phyloP scores from a whole-genome alignment of 2,888 invertebrate species.

The Watsonalla binaria region DNA sequence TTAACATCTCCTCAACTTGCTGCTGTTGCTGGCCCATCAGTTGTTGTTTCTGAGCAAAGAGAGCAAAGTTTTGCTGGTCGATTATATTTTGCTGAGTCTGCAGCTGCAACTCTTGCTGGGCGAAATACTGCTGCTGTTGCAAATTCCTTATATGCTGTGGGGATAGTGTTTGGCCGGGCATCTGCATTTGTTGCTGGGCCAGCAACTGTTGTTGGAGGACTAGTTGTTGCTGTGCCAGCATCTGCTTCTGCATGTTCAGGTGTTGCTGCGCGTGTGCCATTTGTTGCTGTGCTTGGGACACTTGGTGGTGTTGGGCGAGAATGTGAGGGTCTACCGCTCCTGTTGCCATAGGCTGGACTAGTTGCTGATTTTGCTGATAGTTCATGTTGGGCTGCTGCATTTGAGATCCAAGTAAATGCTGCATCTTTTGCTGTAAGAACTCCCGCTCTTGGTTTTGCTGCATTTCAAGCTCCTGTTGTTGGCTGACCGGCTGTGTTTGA shows the following conservation, averaged over 20 bases:
- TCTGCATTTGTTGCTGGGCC: constrained; percentile 59
- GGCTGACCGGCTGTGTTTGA: constrained; percentile 24
- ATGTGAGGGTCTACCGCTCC: constrained; percentile 54
- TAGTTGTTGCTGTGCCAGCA: constrained; percentile 67
- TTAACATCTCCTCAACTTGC: constrained; percentile 61
- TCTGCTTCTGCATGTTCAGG: constrained; percentile 70
- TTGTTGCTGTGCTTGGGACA: constrained; percentile 69
- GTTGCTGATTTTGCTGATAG: constrained; percentile 56
- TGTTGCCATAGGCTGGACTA: constrained; percentile 47
- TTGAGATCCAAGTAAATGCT: constrained; percentile 49
- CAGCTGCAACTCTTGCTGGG: constrained; percentile 71
- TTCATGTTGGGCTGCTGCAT: constrained; percentile 53
- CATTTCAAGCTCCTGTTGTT: constrained; percentile 37
- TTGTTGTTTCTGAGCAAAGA: constrained; percentile 72
- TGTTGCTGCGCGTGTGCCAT: constrained; percentile 68
- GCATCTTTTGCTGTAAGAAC: constrained; percentile 52
- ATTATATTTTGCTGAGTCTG: constrained; percentile 78
- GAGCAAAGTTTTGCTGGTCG: constrained; percentile 75
- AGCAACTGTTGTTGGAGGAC: constrained; percentile 73
- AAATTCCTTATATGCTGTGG: constrained; percentile 65
- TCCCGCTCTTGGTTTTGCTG: constrained; percentile 32
- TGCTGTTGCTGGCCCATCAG: constrained; percentile 76
- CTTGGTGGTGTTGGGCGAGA: constrained; percentile 65
- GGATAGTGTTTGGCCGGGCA: constrained; percentile 69
- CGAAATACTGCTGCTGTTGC: constrained; percentile 72